phyloP scores from a whole-genome alignment of 2,797 vertebrate species.

The Caiman crocodilus region DNA sequence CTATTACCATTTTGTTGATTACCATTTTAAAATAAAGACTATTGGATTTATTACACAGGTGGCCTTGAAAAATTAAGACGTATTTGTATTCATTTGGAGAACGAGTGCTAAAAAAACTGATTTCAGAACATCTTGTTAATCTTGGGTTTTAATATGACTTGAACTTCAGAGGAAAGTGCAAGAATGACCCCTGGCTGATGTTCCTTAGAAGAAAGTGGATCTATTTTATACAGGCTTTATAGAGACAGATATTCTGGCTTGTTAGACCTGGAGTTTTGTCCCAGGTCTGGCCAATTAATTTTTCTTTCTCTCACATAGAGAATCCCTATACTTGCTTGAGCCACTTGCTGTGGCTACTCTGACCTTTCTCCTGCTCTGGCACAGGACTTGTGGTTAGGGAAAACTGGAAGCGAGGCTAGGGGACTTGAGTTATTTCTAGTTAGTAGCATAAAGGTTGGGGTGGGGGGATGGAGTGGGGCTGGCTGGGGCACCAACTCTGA shows the following conservation, averaged over 20 bases:
- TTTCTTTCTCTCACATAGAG: background rate
- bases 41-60: slow-evolving; percentile 23
- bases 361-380: background rate
- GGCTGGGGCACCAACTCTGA: too few species aligned
- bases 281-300: background rate
- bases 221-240: background rate
- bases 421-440: background rate
- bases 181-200: background rate
- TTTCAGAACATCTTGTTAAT: background rate
- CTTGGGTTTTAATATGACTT: background rate
- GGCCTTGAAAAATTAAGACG: background rate
- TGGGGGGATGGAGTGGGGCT: too few species aligned
- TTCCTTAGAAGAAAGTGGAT: background rate
- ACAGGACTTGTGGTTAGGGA: background rate
- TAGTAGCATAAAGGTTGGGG: too few species aligned
- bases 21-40: slow-evolving; percentile 37
- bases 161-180: background rate
- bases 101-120: background rate
- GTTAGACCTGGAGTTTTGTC: background rate
- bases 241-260: background rate
- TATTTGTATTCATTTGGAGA: background rate
- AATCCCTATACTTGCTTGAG: background rate
- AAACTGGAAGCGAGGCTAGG: background rate
- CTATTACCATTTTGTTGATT: background rate
- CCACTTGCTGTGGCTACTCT: background rate